Percentiles rank a stretch among this genome's conserved stretches.
phyloP scores from a whole-genome alignment of 2,888 invertebrate genomes.

The Griposia aprilina region DNA sequence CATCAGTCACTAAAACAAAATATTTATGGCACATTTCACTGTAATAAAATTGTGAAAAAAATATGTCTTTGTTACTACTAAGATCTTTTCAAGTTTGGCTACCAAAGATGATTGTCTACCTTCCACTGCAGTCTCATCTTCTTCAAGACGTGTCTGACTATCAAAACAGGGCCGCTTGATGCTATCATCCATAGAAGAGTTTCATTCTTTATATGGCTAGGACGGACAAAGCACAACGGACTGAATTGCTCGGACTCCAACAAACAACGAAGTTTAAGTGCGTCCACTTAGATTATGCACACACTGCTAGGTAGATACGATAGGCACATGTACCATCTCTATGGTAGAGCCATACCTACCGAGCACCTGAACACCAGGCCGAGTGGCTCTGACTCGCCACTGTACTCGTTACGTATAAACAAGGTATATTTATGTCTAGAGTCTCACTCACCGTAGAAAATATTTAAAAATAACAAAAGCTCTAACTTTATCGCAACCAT shows the following conservation, averaged over 20 bases:
- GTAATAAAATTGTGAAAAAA: not conserved
- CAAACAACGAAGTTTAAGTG: not conserved
- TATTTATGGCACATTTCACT: not conserved
- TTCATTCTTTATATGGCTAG: not conserved
- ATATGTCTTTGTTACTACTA: not conserved
- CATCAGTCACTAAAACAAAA: constrained; percentile 38
- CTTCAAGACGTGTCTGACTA: not conserved
- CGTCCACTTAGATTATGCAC: not conserved
- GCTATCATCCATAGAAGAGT: not conserved
- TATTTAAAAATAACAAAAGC: constrained; percentile 34
- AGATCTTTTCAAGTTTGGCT: not conserved
- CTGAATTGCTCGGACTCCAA: not conserved
- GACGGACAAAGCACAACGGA: not conserved
- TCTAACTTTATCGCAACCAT: constrained; percentile 35
- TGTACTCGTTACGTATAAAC: not conserved
- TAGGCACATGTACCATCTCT: not conserved
- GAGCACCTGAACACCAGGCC: not conserved
- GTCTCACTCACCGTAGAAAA: constrained; percentile 40
- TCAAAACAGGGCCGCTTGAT: not conserved
- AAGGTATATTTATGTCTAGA: not conserved
- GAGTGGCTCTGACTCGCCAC: not conserved
- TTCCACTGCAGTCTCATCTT: not conserved
- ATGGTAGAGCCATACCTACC: not conserved
- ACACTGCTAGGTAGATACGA: not conserved
- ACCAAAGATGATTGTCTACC: not conserved